phyloP scores from a whole-genome alignment of 1,140 invertebrate species.

The Lysiphlebus fabarum region DNA sequence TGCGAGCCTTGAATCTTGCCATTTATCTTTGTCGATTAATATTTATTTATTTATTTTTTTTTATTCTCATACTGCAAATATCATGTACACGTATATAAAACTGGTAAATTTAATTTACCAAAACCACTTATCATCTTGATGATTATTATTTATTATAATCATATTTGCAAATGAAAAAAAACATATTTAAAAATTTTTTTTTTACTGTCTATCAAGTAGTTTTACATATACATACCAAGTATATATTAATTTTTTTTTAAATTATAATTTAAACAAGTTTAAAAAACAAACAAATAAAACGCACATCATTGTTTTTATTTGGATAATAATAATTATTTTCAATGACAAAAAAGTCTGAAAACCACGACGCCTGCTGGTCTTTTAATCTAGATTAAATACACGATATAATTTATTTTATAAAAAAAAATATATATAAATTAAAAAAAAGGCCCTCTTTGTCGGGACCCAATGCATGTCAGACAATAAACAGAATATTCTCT shows the following conservation, averaged over 20 bases:
- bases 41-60: too few relatives aligned
- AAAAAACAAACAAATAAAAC: not conserved
- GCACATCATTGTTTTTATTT: not conserved
- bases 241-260: not conserved
- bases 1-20: too few relatives aligned
- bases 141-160: too few relatives aligned
- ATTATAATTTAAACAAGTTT: not conserved
- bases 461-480: constrained; percentile 41
- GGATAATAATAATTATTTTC: not conserved
- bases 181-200: too few relatives aligned
- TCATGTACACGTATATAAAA: too few relatives aligned
- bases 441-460: constrained; percentile 41
- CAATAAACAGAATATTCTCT: not conserved
- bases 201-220: too few relatives aligned
- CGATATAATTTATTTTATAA: constrained; percentile 23
- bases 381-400: constrained; percentile 46
- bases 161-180: too few relatives aligned
- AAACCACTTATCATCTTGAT: too few relatives aligned
- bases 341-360: constrained; percentile 2
- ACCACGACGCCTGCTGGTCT: constrained; percentile 11
- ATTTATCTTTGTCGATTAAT: too few relatives aligned
- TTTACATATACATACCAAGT: not conserved
- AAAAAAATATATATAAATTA: constrained; percentile 9
- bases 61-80: too few relatives aligned
- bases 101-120: too few relatives aligned